Evolutionary conservation across 1,140 invertebrate genomes (phyloP), one percentile per base, ranked within the genome.

Genomic region (Colletes gigas): DNA sequence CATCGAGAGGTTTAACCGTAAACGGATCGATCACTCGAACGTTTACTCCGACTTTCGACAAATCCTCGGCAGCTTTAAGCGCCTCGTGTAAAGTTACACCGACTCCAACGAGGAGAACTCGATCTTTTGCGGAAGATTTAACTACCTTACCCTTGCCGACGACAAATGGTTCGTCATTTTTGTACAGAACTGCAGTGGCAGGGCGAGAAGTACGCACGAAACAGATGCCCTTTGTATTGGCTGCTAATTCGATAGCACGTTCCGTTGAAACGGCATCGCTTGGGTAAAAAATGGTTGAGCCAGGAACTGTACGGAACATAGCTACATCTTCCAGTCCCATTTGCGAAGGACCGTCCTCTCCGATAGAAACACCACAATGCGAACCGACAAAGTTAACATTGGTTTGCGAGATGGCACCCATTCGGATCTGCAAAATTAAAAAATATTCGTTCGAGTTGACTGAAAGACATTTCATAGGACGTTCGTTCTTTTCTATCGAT

Each of bases 321-420:
- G 98, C 97, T 57, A 99, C 93, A 93, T 99, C 99, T 94, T 99
- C 99, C 0, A 99, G 94, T 62, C 98, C 99, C 99, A 99, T 99
- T 94, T 99, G 99, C 68, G 98, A 99, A n/a, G 99, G 99, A 7
- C 99, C 99, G 94, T 99, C 99, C 93, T 99, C 98, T 68, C 98
- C 98, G 90, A 98, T 98, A 86, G 98, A 99, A 44, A 99, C 96
- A 74, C 99, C 99, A 92, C 97, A 98, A 94, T 99, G 99, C 10
- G 99, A 99, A 17, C 96, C 97, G 68, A 96, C 97, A 92, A 99
- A 98, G 92, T 99, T 99, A 2, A 98, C 96, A 93, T 99, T 99
- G 0, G 97, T 98, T 94, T 99, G 98, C 52, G 98, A 99, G 89
- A 99, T 99, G 19, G 99, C 99, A 63, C 97, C 99, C 99, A 99